These are phyloP conservation scores for Cremastinae sp. DNA, from an alignment of 2,888 invertebrate genomes.

Conservation along the genomic window DNA sequence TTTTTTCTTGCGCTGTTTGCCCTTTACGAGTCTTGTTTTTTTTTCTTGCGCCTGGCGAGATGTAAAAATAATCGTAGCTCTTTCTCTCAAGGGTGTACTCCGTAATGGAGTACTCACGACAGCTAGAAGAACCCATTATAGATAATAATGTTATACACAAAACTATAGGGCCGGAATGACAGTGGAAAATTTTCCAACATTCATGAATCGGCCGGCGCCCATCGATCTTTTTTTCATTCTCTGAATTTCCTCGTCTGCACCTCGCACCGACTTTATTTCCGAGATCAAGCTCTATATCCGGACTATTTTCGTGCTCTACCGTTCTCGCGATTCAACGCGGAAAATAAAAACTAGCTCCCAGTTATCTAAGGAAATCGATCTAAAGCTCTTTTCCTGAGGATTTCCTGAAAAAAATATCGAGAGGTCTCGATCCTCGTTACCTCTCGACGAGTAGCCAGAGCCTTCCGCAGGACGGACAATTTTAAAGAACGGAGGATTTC, in stretches of 20 bases:
- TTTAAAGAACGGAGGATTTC: conserved; percentile 24
- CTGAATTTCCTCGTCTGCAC: no score
- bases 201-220: conserved; percentile 28
- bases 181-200: conserved; percentile 23
- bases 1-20: not conserved
- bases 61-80: conserved; percentile 35
- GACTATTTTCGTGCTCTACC: no score
- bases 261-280: no score
- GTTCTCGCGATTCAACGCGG: no score
- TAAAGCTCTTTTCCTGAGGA: no score
- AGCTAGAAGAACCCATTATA: no score
- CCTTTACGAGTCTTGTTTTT: conserved; percentile 3
- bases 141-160: conserved; percentile 12
- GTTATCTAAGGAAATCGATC: no score
- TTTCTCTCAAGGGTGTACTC: conserved; percentile 6
- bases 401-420: no score
- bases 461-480: no score
- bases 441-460: no score
- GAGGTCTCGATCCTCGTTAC: no score
- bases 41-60: not conserved
- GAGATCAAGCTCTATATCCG: no score
- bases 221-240: conserved; percentile 17
- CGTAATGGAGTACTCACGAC: conserved; percentile 3
- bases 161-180: not conserved
- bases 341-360: not conserved